Conservation (phyloP, 2,113 vertebrate genomes). For the Camelus bactrianus region DNA sequence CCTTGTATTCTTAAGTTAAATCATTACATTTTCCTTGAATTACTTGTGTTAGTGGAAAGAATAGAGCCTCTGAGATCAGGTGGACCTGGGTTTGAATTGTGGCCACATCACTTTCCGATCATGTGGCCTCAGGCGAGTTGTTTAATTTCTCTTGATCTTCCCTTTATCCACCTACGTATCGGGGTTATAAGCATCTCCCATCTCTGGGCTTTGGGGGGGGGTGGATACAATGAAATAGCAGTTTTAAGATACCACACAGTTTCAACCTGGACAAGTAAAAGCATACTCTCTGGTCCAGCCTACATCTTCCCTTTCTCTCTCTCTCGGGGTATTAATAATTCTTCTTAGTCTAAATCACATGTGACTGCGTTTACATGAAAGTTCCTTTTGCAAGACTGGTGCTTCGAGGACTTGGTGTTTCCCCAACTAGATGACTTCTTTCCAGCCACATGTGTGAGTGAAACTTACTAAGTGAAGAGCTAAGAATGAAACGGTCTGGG, state of each 20-base stretch:
- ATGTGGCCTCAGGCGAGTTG: background rate
- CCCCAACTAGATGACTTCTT: background rate
- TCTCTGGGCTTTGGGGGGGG: background rate
- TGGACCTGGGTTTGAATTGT: background rate
- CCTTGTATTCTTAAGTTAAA: background rate
- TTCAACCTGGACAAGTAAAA: fast-evolving
- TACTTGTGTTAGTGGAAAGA: background rate
- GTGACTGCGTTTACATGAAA: background rate
- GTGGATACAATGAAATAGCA: background rate
- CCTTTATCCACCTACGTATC: background rate
- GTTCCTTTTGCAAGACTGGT: background rate
- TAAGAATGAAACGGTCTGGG: background rate
- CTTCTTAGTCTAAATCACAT: background rate
- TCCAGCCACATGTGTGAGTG: background rate
- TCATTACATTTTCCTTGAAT: background rate
- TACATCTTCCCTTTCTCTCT: background rate
- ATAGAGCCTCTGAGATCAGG: background rate
- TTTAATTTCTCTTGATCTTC: background rate
- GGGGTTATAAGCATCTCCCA: background rate
- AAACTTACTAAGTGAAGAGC: background rate
- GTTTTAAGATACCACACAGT: background rate
- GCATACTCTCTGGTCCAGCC: background rate
- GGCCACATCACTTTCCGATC: background rate
- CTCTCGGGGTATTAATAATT: background rate
- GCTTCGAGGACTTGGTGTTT: background rate